Percentiles rank a stretch among this genome's conserved stretches.
phyloP scores from a whole-genome alignment of 1,140 invertebrate genomes.

The Campoletis sonorensis region DNA sequence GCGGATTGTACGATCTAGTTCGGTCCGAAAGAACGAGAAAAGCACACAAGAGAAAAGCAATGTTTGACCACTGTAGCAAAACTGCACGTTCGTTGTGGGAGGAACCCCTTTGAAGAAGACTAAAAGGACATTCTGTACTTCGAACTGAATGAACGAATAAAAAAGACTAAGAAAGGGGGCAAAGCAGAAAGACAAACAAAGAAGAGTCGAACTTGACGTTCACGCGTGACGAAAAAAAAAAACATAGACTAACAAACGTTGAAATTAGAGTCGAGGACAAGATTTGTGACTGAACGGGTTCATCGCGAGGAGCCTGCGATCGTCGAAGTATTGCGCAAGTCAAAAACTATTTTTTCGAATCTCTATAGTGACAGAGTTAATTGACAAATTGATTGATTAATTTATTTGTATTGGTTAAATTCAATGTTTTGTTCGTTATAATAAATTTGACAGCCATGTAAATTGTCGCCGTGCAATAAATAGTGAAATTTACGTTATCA shows the following conservation, averaged over 20 bases:
- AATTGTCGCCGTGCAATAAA: no score
- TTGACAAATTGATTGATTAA: no score
- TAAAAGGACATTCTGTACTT: constrained; percentile 25
- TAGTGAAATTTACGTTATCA: no score
- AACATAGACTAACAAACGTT: no score
- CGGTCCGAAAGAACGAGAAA: constrained; percentile 10
- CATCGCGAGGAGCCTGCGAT: constrained; percentile 61
- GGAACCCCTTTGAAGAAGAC: constrained; percentile 15
- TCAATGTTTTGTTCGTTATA: no score
- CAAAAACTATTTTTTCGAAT: no score
- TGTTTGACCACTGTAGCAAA: constrained; percentile 32
- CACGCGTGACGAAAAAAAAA: constrained; percentile 41
- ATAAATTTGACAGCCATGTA: no score
- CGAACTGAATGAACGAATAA: background rate
- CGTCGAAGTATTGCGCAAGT: constrained; percentile 65
- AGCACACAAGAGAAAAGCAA: constrained; percentile 34
- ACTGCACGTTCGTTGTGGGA: constrained; percentile 17
- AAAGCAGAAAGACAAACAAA: constrained; percentile 47
- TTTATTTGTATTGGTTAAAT: no score
- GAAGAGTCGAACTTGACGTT: constrained; percentile 24
- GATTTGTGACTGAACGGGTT: constrained; percentile 63
- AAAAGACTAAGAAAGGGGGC: constrained; percentile 30
- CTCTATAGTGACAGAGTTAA: no score
- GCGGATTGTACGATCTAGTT: constrained; percentile 59
- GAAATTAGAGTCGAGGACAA: constrained; percentile 53